Percentiles rank a stretch among this genome's conserved stretches.
These are phyloP conservation scores for Drosophila takahashii DNA, from an alignment of 1,140 invertebrate species.

Conservation along the genomic window DNA sequence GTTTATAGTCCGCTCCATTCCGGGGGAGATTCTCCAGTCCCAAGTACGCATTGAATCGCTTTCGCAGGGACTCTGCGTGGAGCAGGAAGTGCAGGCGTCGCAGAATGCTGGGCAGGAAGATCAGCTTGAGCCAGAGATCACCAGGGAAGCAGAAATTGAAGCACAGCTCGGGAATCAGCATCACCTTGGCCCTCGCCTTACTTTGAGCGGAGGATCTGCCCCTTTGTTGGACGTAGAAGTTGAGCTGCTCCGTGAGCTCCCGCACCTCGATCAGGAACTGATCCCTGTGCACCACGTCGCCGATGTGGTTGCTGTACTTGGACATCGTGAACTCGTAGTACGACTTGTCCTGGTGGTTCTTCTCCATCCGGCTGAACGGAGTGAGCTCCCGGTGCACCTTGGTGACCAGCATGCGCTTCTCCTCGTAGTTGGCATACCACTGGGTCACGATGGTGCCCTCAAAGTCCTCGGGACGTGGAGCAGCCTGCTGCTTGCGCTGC, in stretches of 20 bases:
- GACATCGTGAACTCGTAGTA: conserved; percentile 93
- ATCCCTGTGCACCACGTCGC: conserved; percentile 88
- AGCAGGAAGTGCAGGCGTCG: conserved; percentile 86
- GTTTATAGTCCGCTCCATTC: conserved; percentile 53
- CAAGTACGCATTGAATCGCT: conserved; percentile 60
- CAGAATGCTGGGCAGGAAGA: conserved; percentile 94
- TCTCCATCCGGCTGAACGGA: conserved; percentile 93
- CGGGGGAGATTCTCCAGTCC: conserved; percentile 36
- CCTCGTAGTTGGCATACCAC: conserved; percentile 91
- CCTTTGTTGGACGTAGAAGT: conserved; percentile 86
- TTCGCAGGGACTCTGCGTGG: conserved; percentile 71
- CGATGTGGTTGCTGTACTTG: conserved; percentile 88
- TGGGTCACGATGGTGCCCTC: conserved; percentile 92
- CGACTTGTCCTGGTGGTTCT: conserved; percentile 87
- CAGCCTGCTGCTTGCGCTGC: conserved; percentile 86
- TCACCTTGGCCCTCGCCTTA: conserved; percentile 67
- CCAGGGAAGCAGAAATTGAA: conserved; percentile 93
- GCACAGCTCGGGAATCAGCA: conserved; percentile 95
- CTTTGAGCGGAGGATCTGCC: conserved; percentile 33
- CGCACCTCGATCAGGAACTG: conserved; percentile 97
- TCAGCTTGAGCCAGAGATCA: conserved; percentile 95
- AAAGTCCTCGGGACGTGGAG: conserved; percentile 87
- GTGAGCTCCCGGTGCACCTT: conserved; percentile 91
- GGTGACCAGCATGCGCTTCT: conserved; percentile 91
- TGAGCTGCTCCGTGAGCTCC: conserved; percentile 91